Evolutionary conservation across 2,888 invertebrate genomes (phyloP), one percentile per base, ranked within the genome.

Genomic region (Eupithecia centaureata): DNA sequence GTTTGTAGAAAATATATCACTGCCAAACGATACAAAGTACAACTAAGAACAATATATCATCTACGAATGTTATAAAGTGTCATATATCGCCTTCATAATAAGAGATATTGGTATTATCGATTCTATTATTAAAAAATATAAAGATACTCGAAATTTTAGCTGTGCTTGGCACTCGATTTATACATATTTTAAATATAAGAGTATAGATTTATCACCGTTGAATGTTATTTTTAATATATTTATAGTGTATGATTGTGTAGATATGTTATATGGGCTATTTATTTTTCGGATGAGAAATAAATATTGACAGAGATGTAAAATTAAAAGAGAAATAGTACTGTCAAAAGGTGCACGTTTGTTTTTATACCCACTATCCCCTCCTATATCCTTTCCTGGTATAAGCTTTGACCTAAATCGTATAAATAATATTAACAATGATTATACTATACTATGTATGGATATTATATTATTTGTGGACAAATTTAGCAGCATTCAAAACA

Each of bases 1-100:
- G 65, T 68, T 18, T 73, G 73, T 76, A 73, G 76, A 73, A 68
- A 67, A 73, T 75, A 82, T 82, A 77, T 82, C 89, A 91, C 91
- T 92, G 91, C 92, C 92, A 91, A 85, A 88, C 79, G 79, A 85
- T 85, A 83, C 79, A 83, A 86, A 89, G 88, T 90, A 91, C 87
- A 90, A 89, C 76, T 80, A 84, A 84, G 81, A 83, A 70, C 63
- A 69, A 33, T 81, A 75, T 22, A 56, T 30, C 13, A n/a, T 82
- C 77, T 84, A 77, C 66, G 61, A 82, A 77, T 82, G 82, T 73
- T 77, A 78, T 79, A 80, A 78, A 76, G 76, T 83, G 80, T 76
- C 74, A 59, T 85, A 81, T 70, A 79, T 84, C 77, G 78, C 70
- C 76, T 82, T 79, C 82, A 84, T 77, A 73, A 68, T 59, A 62